Evolutionary conservation across 2,797 vertebrate genomes (phyloP).

Genomic region (Thunnus albacares): DNA sequence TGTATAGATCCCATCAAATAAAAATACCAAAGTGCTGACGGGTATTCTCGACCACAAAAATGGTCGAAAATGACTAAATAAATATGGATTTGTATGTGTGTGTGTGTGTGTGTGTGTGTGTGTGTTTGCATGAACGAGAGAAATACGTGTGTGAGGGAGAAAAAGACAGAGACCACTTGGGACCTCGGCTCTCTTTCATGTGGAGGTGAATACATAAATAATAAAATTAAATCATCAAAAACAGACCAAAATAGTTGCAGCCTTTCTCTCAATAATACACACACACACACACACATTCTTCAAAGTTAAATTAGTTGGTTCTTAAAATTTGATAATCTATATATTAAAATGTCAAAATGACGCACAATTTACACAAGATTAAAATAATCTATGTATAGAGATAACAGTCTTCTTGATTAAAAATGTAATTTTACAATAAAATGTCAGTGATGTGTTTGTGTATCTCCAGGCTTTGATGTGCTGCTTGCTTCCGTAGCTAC

Average conservation of each 20-base stretch:
- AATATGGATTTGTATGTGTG: constrained; percentile 39
- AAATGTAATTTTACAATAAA: constrained; percentile 46
- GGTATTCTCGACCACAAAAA: constrained; percentile 19
- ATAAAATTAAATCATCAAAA: constrained; percentile 80
- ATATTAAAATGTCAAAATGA: constrained; percentile 25
- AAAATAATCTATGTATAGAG: neutral
- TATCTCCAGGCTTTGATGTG: constrained; percentile 55
- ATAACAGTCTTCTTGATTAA: constrained; percentile 27
- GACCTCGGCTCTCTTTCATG: constrained; percentile 80
- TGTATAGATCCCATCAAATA: constrained; percentile 18
- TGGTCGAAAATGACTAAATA: constrained; percentile 42
- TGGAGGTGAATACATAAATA: constrained; percentile 84
- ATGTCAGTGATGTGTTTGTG: constrained; percentile 25
- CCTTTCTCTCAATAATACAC: constrained; percentile 34
- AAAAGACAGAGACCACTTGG: constrained; percentile 66
- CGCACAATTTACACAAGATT: neutral
- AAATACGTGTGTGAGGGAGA: constrained; percentile 43
- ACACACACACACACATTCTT: constrained; percentile 34
- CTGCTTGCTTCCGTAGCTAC: constrained; percentile 39
- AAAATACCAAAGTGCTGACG: constrained; percentile 18
- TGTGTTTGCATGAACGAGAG: constrained; percentile 46
- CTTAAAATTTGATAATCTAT: constrained; percentile 43
- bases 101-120: neutral
- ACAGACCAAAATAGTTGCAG: constrained; percentile 73
- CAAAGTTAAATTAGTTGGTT: constrained; percentile 35